phyloP scores from a whole-genome alignment of 2,113 vertebrate species.

The Illadopsis cleaveri region DNA sequence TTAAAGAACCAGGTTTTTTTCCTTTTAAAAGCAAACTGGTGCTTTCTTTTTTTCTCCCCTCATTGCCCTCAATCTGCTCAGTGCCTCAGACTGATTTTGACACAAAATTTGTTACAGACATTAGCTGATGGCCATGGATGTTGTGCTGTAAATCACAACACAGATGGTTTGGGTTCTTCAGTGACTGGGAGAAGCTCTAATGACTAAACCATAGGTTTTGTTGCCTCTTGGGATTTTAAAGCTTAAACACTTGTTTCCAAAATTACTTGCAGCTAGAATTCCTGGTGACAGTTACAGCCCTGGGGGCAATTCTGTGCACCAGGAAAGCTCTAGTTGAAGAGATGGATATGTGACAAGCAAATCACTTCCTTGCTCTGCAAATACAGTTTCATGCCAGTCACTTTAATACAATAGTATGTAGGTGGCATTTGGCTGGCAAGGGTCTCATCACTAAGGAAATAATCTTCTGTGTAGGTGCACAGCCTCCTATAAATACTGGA shows the following conservation, averaged over 20 bases:
- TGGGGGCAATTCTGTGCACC: background rate
- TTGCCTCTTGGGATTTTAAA: background rate
- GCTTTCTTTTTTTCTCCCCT: rapidly evolving
- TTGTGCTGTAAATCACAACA: background rate
- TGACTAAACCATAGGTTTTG: background rate
- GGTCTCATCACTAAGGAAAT: background rate
- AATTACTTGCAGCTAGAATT: constrained; percentile 18
- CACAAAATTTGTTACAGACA: background rate
- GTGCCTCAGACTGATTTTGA: background rate
- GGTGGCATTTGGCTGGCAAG: background rate
- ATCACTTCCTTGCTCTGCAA: constrained; percentile 20
- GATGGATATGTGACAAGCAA: background rate
- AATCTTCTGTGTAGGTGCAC: background rate
- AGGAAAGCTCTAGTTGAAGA: background rate
- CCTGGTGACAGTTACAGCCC: background rate
- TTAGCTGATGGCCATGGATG: background rate
- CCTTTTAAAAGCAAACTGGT: background rate
- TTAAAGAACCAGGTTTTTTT: rapidly evolving
- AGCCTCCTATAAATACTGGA: background rate
- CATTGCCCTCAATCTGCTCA: background rate
- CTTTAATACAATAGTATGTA: background rate
- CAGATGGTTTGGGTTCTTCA: background rate
- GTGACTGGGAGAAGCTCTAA: background rate
- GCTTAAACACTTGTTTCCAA: background rate
- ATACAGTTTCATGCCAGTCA: background rate